Percentiles rank a stretch among this genome's conserved stretches.
phyloP scores from a whole-genome alignment of 2,888 invertebrate genomes.

The Tyria jacobaeae region DNA sequence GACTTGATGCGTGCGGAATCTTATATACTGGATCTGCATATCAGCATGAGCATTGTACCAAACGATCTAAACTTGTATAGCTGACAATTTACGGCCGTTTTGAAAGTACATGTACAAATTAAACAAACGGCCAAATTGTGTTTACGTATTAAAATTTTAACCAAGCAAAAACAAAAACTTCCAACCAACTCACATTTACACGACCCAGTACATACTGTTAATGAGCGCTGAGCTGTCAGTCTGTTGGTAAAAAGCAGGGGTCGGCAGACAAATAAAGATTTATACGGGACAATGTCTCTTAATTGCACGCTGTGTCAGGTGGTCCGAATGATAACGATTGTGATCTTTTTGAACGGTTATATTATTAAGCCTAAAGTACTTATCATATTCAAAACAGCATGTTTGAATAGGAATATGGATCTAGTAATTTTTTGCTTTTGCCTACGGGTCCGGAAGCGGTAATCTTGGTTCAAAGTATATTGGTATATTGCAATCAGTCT shows the following conservation, averaged over 20 bases:
- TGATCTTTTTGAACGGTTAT: conserved; percentile 32
- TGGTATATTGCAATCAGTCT: too few relatives aligned
- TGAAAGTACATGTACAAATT: conserved; percentile 20
- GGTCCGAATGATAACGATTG: conserved; percentile 41
- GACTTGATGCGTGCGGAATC: not conserved
- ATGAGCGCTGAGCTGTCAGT: conserved; percentile 52
- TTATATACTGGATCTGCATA: not conserved
- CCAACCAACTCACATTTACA: conserved; percentile 38
- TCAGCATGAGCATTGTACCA: not conserved
- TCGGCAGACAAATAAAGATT: conserved; percentile 64
- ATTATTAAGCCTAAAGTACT: conserved; percentile 11
- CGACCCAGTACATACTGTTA: conserved; percentile 37
- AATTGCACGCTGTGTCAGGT: conserved; percentile 64
- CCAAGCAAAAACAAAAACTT: conserved; percentile 30
- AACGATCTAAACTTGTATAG: not conserved
- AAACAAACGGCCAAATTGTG: conserved; percentile 25
- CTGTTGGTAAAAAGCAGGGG: conserved; percentile 50
- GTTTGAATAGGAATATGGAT: not conserved
- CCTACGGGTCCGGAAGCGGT: not conserved
- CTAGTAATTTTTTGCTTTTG: not conserved
- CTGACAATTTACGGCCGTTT: not conserved
- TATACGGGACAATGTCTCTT: conserved; percentile 68
- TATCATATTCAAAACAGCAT: not conserved
- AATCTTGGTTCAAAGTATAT: too few relatives aligned
- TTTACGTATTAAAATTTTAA: conserved; percentile 29